Percentiles rank a stretch among this genome's conserved stretches.
These are phyloP conservation scores for Morelia viridis DNA, from an alignment of 2,797 vertebrate genomes.

Conservation along the genomic window DNA sequence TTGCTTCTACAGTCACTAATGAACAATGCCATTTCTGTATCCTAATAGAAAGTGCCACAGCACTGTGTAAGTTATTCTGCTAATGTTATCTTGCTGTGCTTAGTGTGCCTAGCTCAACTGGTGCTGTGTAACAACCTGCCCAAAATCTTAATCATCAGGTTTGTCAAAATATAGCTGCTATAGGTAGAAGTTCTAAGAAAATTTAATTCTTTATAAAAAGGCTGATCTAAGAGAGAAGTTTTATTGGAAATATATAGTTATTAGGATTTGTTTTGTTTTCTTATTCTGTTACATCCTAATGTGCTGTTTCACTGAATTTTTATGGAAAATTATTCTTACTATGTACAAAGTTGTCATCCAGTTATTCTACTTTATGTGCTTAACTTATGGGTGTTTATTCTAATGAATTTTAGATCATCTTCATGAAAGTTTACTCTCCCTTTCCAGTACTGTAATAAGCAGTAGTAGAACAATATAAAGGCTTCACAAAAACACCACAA, in stretches of 20 bases:
- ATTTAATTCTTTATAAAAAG: slow-evolving; percentile 14
- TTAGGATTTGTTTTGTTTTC: background rate
- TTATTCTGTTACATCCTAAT: background rate
- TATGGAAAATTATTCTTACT: background rate
- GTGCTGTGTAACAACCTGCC: slow-evolving; percentile 8
- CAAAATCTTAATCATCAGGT: background rate
- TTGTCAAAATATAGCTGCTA: background rate
- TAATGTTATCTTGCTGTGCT: slow-evolving; percentile 25
- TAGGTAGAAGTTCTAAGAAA: slow-evolving; percentile 22
- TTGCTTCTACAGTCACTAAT: background rate
- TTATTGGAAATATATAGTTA: background rate
- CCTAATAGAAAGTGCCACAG: background rate
- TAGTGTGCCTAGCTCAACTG: background rate
- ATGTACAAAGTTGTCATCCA: background rate
- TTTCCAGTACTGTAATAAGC: background rate
- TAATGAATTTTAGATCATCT: background rate
- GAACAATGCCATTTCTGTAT: background rate
- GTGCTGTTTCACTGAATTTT: background rate
- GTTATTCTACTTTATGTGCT: background rate
- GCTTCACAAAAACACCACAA: background rate
- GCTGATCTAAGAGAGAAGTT: background rate
- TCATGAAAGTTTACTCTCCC: too few relatives aligned
- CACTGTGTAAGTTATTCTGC: background rate
- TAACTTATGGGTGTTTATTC: background rate
- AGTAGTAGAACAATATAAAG: background rate